Conservation (phyloP, 2,888 invertebrate genomes). For the Strigamia crassipes region DNA sequence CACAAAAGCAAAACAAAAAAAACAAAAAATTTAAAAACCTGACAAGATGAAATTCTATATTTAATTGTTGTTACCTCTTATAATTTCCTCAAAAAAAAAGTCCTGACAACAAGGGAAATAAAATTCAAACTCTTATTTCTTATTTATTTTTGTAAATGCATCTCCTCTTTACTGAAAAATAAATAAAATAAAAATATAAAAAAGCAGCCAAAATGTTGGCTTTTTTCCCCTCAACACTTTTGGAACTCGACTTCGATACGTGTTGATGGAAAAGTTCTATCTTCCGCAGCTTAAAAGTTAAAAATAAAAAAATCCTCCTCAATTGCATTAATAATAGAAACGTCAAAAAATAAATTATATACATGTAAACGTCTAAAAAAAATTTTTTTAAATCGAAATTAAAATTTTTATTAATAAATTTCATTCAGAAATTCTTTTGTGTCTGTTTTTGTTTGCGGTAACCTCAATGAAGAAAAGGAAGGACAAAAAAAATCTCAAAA, state of each 20-base stretch:
- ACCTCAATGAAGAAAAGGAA: background rate
- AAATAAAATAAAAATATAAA: too few species aligned
- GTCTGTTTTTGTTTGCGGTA: background rate
- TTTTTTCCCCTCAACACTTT: background rate
- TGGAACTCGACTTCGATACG: slow-evolving; percentile 7
- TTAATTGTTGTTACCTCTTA: background rate
- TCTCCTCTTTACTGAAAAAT: background rate
- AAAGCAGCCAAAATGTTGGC: slow-evolving; percentile 6
- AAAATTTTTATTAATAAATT: too few species aligned
- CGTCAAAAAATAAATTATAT: background rate
- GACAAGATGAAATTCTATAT: background rate
- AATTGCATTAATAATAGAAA: background rate
- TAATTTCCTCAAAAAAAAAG: background rate
- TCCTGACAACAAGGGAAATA: background rate
- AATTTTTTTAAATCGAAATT: background rate
- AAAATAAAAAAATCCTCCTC: background rate
- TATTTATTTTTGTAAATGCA: background rate
- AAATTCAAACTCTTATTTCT: background rate
- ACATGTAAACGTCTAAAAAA: background rate
- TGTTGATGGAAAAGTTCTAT: slow-evolving; percentile 16
- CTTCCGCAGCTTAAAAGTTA: background rate
- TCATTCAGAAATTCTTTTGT: too few species aligned
- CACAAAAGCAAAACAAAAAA: background rate
- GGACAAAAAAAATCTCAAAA: background rate
- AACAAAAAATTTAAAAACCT: background rate